Conservation (phyloP, 2,797 vertebrate species). For the Ispidina picta region DNA sequence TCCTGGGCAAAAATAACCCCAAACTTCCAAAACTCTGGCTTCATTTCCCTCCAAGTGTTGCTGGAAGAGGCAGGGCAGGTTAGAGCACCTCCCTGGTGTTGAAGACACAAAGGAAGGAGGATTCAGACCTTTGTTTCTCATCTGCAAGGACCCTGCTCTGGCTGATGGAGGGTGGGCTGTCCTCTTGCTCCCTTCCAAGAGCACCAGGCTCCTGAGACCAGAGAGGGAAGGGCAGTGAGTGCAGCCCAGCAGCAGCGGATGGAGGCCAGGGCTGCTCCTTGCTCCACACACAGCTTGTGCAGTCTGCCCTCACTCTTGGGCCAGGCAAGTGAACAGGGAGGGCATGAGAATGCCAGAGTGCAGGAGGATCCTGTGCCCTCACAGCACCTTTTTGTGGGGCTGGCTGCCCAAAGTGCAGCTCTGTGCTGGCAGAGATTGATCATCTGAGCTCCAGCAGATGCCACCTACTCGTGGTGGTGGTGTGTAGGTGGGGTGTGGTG, state of each 20-base stretch:
- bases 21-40: not conserved
- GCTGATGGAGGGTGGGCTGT: not conserved
- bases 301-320: accelerated
- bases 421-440: not conserved
- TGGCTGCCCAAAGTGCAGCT: not conserved
- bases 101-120: not conserved
- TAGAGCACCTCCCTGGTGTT: not conserved
- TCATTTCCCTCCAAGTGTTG: not conserved
- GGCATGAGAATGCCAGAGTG: not conserved
- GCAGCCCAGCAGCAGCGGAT: not conserved
- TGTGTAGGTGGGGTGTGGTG: too few species aligned
- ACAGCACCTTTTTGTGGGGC: accelerated
- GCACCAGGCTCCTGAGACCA: not conserved
- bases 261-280: not conserved
- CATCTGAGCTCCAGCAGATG: not conserved
- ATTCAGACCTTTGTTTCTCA: not conserved
- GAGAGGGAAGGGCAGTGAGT: not conserved
- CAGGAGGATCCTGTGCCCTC: not conserved
- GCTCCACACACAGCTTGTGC: not conserved
- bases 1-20: not conserved
- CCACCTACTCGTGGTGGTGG: not conserved
- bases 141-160: not conserved
- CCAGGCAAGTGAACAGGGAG: too few species aligned
- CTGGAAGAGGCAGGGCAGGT: not conserved
- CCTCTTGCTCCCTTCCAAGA: not conserved